Evolutionary conservation across 2,113 vertebrate species (phyloP), one percentile per base, ranked within the genome.

Genomic region (Meleagris gallopavo): DNA sequence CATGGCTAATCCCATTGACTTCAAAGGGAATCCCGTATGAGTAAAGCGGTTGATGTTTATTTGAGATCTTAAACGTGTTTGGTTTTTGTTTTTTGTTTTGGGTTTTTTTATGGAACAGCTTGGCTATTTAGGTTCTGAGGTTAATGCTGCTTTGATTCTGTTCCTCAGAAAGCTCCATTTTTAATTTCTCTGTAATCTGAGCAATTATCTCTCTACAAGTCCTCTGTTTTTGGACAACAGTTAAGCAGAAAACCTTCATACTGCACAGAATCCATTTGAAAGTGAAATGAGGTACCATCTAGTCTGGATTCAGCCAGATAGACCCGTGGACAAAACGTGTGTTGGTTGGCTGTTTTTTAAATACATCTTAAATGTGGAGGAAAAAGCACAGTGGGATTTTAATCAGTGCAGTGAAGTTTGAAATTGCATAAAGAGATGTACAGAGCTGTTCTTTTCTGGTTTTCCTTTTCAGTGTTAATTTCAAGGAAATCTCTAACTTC

Each of bases 1-100:
- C 89, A 80, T 95, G 84, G 83, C 88, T 94, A 93, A 94, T 91
- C 89, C 86, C 57, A 93, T 87, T 96, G 69, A 94, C 86, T 96
- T 97, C 93, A 93, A 95, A 97, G 79, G 62, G 70, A 92, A 86
- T 82, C 62, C 24, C 80, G 65, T 62, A 79, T 34, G 73, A 84
- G 36, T 45, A 61, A 95, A 88, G 69, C 46, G 34, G 61, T 38
- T 81, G 83, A 77, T 93, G 66, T 77, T 94, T 94, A 91, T 93
- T 90, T 94, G 74, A 91, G 67, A 83, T 72, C 40, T 92, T 83
- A 78, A 89, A 88, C 34, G 22, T 58, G 20, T 32, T 17, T 7
- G 14, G 41, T 6, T 16, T 41, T 41, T 15, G 6, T 43, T 54
- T 54, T 46, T 46, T 45, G 20, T 46, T 20, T 32, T n/a, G n/a